These are phyloP conservation scores for Eubasilissa splendida DNA, from an alignment of 2,888 invertebrate species.

Conservation along the genomic window DNA sequence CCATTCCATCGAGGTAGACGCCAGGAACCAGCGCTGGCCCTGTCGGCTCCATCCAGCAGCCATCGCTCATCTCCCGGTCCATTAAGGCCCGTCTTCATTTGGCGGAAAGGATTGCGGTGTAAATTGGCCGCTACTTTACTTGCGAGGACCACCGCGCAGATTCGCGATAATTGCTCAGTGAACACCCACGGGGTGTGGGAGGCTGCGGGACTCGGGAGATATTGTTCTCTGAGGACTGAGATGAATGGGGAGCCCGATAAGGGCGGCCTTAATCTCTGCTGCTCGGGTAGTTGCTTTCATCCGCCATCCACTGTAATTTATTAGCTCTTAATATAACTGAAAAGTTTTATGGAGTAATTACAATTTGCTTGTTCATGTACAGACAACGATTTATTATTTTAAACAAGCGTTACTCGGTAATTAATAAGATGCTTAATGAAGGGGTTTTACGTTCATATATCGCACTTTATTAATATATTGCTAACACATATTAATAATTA, in stretches of 20 bases:
- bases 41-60: background rate
- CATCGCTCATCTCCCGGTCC: slow-evolving; percentile 9
- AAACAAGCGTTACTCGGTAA: too few species aligned
- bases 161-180: background rate
- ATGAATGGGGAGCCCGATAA: background rate
- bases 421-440: too few species aligned
- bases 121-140: slow-evolving; percentile 10
- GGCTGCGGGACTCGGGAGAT: background rate
- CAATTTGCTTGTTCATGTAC: too few species aligned
- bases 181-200: background rate
- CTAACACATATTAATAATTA: too few species aligned
- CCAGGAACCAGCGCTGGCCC: background rate
- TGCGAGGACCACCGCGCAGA: background rate
- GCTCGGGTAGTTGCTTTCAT: too few species aligned
- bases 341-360: too few species aligned
- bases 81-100: slow-evolving; percentile 12
- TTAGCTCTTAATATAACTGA: too few species aligned
- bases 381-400: too few species aligned
- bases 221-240: background rate
- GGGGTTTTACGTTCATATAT: too few species aligned
- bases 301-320: too few species aligned
- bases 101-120: slow-evolving; percentile 21
- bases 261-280: background rate
- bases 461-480: too few species aligned
- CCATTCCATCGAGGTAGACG: background rate